These are phyloP conservation scores for Rhagonycha fulva DNA, from an alignment of 2,888 invertebrate genomes.

Conservation along the genomic window DNA sequence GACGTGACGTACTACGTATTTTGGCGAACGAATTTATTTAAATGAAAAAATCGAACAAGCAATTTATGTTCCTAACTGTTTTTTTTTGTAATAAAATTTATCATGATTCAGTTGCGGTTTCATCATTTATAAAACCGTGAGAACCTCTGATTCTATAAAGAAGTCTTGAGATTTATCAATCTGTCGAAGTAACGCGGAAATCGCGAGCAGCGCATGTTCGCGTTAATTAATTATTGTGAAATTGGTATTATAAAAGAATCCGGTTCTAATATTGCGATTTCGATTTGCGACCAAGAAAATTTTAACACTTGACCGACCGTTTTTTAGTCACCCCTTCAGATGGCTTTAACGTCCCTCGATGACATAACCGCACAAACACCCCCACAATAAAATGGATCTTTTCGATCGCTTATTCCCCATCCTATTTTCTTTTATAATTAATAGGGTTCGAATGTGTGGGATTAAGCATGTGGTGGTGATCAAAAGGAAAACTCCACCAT, in stretches of 20 bases:
- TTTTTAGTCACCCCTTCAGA: slow-evolving; percentile 10
- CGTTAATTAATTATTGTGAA: slow-evolving; percentile 23
- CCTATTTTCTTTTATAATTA: slow-evolving; percentile 22
- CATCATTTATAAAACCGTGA: slow-evolving; percentile 27
- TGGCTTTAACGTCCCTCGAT: slow-evolving; percentile 23
- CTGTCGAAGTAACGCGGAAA: slow-evolving; percentile 36
- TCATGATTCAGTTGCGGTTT: slow-evolving; percentile 7
- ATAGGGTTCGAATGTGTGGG: slow-evolving; percentile 6
- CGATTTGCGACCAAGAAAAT: slow-evolving; percentile 14
- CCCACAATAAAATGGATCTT: slow-evolving; percentile 9
- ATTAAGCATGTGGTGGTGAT: neutral
- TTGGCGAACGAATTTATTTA: neutral
- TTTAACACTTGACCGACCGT: slow-evolving; percentile 24
- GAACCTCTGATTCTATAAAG: slow-evolving; percentile 33
- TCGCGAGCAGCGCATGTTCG: slow-evolving; percentile 11
- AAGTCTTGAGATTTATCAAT: slow-evolving; percentile 36
- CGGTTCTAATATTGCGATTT: slow-evolving; percentile 17
- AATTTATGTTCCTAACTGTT: slow-evolving; percentile 1
- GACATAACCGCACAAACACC: slow-evolving; percentile 9
- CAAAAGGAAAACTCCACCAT: slow-evolving; percentile 8
- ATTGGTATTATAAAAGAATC: slow-evolving; percentile 9
- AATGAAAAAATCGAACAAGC: neutral
- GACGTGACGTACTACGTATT: neutral
- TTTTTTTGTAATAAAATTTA: neutral
- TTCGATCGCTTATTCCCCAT: slow-evolving; percentile 6